phyloP scores from a whole-genome alignment of 2,888 invertebrate species.

The Papilio demoleus region DNA sequence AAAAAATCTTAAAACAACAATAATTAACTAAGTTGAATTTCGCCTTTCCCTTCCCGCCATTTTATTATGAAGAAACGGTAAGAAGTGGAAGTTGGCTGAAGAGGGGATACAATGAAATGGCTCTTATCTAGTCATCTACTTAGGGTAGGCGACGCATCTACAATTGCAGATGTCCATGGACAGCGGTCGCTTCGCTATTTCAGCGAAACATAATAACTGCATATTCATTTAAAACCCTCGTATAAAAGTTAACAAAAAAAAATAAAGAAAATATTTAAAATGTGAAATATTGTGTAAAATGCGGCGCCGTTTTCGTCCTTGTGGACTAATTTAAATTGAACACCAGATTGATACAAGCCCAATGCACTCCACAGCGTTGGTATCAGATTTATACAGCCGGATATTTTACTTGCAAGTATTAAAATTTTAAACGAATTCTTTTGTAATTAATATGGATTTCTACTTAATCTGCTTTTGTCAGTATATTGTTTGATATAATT shows the following conservation, averaged over 20 bases:
- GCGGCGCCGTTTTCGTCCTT: not conserved
- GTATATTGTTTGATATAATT: not conserved
- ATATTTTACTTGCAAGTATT: constrained; percentile 7
- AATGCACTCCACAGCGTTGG: constrained; percentile 10
- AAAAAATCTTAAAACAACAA: too few species aligned
- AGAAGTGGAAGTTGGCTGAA: too few species aligned
- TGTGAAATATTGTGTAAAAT: constrained; percentile 8
- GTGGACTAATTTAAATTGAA: constrained; percentile 18
- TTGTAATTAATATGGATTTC: not conserved
- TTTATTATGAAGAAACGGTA: too few species aligned
- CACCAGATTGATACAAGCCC: constrained; percentile 21
- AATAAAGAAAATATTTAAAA: not conserved
- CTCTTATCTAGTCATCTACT: too few species aligned
- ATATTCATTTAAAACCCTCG: too few species aligned
- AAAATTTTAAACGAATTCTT: constrained; percentile 3
- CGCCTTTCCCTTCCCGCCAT: too few species aligned
- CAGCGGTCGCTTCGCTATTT: too few species aligned
- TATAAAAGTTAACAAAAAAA: not conserved
- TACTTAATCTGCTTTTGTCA: not conserved
- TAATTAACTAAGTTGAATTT: too few species aligned
- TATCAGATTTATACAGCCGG: constrained; percentile 18
- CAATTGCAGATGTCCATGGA: too few species aligned
- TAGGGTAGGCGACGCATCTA: too few species aligned
- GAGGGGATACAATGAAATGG: too few species aligned
- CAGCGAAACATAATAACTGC: too few species aligned